Evolutionary conservation across 2,888 invertebrate genomes (phyloP).

Genomic region (Neoitamus cyanurus): DNA sequence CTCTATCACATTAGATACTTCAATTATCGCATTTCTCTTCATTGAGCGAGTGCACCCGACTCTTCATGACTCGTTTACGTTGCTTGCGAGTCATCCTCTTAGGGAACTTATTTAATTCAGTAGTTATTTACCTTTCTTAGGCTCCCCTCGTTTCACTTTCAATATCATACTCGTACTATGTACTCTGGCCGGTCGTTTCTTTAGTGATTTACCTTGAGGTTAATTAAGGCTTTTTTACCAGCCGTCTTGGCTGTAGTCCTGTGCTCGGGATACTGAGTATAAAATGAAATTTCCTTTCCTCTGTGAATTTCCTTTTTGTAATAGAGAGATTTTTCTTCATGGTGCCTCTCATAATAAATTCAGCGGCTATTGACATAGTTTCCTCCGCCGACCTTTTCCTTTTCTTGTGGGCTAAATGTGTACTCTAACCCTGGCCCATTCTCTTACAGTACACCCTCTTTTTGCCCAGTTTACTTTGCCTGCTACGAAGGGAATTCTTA

Average conservation of each 20-base stretch:
- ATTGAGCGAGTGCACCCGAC: neutral
- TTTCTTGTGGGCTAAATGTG: neutral
- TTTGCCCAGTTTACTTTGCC: neutral
- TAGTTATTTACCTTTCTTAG: neutral
- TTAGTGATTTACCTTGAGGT: neutral
- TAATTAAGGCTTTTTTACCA: neutral
- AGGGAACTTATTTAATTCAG: neutral
- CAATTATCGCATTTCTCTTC: neutral
- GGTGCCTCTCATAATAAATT: neutral
- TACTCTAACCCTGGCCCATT: neutral
- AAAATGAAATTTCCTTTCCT: neutral
- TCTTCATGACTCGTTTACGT: neutral
- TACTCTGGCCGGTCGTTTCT: neutral
- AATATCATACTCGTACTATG: neutral
- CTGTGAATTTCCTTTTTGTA: neutral
- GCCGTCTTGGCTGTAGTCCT: neutral
- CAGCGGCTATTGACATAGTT: neutral
- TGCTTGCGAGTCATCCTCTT: neutral
- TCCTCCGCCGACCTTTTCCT: neutral
- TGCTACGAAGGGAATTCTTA: neutral
- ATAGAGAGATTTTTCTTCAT: neutral
- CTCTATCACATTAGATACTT: neutral
- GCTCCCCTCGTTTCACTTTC: neutral
- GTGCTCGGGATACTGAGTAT: neutral
- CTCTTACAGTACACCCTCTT: neutral